Percentiles rank a stretch among this genome's conserved stretches.
These are phyloP conservation scores for Emydoidea blandingii DNA, from an alignment of 2,797 vertebrate genomes.

Conservation along the genomic window DNA sequence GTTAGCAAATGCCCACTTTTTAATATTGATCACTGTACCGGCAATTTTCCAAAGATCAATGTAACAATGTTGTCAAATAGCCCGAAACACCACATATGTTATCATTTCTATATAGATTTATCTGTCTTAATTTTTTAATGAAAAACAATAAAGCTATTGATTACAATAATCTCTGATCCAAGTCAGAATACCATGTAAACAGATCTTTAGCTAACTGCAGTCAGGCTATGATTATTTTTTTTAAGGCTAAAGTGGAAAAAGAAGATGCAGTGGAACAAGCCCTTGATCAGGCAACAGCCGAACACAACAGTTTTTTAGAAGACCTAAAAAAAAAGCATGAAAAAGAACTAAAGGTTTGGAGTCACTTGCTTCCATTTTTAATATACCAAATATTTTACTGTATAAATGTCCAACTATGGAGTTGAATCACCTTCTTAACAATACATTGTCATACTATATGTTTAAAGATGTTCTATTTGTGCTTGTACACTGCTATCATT, in stretches of 20 bases:
- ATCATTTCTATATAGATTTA: background rate
- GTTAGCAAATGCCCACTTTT: background rate
- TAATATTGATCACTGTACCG: background rate
- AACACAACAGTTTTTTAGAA: slow-evolving; percentile 59
- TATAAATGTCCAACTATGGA: background rate
- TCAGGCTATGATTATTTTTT: slow-evolving; percentile 37
- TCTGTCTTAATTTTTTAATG: background rate
- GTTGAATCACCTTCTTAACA: background rate
- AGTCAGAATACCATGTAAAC: background rate
- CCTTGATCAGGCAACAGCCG: slow-evolving; percentile 52
- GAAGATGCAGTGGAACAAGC: slow-evolving; percentile 75
- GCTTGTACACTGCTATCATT: background rate
- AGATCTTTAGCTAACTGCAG: background rate
- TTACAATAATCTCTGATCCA: background rate
- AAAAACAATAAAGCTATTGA: background rate
- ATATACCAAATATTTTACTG: background rate
- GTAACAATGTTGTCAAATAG: background rate
- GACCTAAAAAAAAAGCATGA: slow-evolving; percentile 63
- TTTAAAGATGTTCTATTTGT: rapidly evolving
- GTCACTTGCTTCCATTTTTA: background rate
- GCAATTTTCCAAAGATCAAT: background rate
- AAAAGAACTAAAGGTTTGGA: slow-evolving; percentile 65
- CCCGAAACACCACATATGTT: background rate
- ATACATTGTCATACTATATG: background rate
- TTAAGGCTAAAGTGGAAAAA: slow-evolving; percentile 69